These are phyloP conservation scores for Vanessa atalanta DNA, from an alignment of 1,140 invertebrate genomes.

Conservation along the genomic window DNA sequence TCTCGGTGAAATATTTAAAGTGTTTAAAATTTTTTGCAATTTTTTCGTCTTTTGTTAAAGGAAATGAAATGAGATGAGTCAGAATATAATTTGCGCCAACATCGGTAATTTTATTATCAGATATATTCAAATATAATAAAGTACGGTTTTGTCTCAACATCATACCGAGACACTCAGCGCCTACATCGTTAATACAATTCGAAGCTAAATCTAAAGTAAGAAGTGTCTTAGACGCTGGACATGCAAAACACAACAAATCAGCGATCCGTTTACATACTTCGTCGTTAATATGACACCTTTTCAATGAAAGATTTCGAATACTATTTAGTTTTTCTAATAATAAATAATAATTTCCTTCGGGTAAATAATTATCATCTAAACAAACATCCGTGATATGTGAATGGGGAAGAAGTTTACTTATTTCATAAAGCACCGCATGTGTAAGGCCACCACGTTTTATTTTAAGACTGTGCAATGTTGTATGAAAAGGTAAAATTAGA, in stretches of 20 bases:
- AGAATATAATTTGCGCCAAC: constrained; percentile 44
- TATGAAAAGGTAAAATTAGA: constrained; percentile 52
- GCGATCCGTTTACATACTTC: constrained; percentile 42
- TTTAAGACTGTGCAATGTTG: constrained; percentile 37
- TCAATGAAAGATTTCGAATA: constrained; percentile 49
- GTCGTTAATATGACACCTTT: constrained; percentile 48
- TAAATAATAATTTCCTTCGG: constrained; percentile 49
- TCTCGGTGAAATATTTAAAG: constrained; percentile 34
- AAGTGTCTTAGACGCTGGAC: constrained; percentile 37
- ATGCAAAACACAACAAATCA: constrained; percentile 33
- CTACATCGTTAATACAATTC: constrained; percentile 50
- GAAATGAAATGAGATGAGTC: constrained; percentile 39
- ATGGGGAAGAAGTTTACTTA: constrained; percentile 48
- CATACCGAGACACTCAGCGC: constrained; percentile 40
- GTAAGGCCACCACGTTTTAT: constrained; percentile 37
- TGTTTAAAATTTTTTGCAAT: constrained; percentile 18
- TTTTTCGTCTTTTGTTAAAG: constrained; percentile 39
- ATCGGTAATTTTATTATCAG: constrained; percentile 53
- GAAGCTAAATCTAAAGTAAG: constrained; percentile 45
- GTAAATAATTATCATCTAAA: constrained; percentile 47
- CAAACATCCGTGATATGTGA: constrained; percentile 53
- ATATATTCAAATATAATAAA: constrained; percentile 49
- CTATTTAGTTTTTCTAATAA: constrained; percentile 42
- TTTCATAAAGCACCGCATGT: constrained; percentile 39
- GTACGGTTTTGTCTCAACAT: constrained; percentile 47